Base-by-base conservation (phyloP, 2,797 vertebrate species). In the Gymnoscopelus braueri region DNA sequence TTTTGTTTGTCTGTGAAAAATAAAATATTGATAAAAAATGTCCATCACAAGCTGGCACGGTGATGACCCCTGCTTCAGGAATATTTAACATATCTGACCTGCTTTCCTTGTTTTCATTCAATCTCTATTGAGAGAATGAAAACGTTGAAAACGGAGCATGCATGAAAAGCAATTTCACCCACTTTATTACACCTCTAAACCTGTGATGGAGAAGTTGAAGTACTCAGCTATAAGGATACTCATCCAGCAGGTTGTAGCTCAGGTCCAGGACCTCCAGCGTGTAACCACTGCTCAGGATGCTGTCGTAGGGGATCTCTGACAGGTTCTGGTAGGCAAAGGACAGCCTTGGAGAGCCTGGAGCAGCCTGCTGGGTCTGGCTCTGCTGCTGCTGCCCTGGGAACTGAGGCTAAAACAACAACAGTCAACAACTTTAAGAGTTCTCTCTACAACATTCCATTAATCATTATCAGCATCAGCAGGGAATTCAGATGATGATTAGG, bases 321-420 rank as follows among this genome's bases (percentile, higher is more conserved):
- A 95, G 90, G 60, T 74, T 63, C 82, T 92, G 92, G 82, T 95
- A 89, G 5, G 93, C 94, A 51, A 94, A 92, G 1, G 93, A 95
- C 12, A 94, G 88, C 73, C 90, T 88, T 49, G 82, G 89, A 39
- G 89, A 84, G 4, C 76, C 76, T 0, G 82, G 19, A 24, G 78
- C 58, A 24, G 77, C 60, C 3, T 74, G 84, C 50, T 62, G 35
- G 65, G 29, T 52, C 0, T 72, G 79, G 24, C 52, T 62, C 24
- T 64, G 69, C 35, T 78, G 83, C 39, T 44, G 39, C 39, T 44
- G 39, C 39, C 39, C 39, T 9, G 39, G 39, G 39, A 44, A 44
- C 39, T 44, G 39, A 44, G 39, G 39, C 39, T 44, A 10, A 10
- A 44, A 10, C 7, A 44, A 44, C 39, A 44, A 44, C 8, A 44